Conservation (phyloP, 2,797 vertebrate species). For the Sebastes kiyomatsui region DNA sequence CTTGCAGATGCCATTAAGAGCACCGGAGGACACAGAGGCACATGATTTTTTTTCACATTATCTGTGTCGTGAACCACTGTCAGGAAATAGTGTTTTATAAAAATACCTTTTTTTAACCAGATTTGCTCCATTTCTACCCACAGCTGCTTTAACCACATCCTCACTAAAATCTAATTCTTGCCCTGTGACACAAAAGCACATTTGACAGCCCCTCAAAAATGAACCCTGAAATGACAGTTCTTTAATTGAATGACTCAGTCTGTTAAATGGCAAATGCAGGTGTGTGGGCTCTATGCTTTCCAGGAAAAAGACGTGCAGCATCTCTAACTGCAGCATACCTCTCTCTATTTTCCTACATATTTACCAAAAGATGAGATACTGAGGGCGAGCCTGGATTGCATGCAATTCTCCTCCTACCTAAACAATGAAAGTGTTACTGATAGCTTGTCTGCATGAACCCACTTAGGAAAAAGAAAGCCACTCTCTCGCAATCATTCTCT, state of each 20-base stretch:
- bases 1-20: too few species aligned
- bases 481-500: neutral
- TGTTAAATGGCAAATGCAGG: constrained; percentile 46
- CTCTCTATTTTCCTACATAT: constrained; percentile 11
- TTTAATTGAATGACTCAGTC: constrained; percentile 1
- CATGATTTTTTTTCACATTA: too few species aligned
- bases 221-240: neutral
- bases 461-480: constrained; percentile 5
- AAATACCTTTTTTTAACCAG: too few species aligned
- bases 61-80: too few species aligned
- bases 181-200: neutral
- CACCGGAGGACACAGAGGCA: too few species aligned
- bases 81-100: too few species aligned
- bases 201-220: neutral
- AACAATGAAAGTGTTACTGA: constrained; percentile 18
- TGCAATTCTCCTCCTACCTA: neutral
- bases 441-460: neutral
- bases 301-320: constrained; percentile 24
- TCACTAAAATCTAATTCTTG: neutral
- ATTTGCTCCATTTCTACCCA: neutral
- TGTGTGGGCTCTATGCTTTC: constrained; percentile 13
- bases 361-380: constrained; percentile 5
- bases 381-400: neutral
- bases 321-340: neutral
- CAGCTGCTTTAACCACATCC: neutral